phyloP scores from a whole-genome alignment of 2,888 invertebrate species.

The Neoaliturus tenellus region DNA sequence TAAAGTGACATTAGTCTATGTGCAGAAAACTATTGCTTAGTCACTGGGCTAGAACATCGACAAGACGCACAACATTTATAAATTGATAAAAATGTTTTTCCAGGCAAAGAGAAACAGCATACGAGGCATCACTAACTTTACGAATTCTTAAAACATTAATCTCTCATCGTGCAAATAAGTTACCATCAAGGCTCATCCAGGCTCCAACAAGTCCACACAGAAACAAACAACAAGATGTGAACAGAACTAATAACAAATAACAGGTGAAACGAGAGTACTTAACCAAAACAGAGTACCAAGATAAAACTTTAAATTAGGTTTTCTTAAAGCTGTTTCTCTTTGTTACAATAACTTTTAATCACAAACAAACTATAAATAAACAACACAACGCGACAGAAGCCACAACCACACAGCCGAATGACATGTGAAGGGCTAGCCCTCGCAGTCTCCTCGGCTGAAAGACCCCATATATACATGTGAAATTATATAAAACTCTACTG shows the following conservation, averaged over 20 bases:
- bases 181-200: conserved; percentile 31
- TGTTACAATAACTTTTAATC: conserved; percentile 7
- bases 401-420: conserved; percentile 36
- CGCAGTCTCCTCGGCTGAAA: background rate
- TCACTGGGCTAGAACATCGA: conserved; percentile 45
- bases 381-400: conserved; percentile 40
- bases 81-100: conserved; percentile 37
- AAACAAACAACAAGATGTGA: conserved; percentile 33
- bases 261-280: conserved; percentile 7
- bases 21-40: conserved; percentile 46
- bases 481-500: conserved; percentile 50
- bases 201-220: conserved; percentile 39
- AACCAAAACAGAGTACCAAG: no score
- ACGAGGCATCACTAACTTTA: conserved; percentile 8
- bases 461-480: conserved; percentile 46
- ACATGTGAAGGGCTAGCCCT: background rate
- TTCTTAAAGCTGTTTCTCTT: conserved; percentile 43
- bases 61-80: conserved; percentile 50
- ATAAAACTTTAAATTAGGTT: conserved; percentile 1
- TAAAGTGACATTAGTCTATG: conserved; percentile 49
- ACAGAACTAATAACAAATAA: conserved; percentile 27
- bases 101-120: conserved; percentile 46
- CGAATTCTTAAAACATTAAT: background rate
- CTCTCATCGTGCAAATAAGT: background rate
- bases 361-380: conserved; percentile 46